Evolutionary conservation across 2,797 vertebrate genomes (phyloP), one percentile per base, ranked within the genome.

Genomic region (Gymnocypris eckloni): DNA sequence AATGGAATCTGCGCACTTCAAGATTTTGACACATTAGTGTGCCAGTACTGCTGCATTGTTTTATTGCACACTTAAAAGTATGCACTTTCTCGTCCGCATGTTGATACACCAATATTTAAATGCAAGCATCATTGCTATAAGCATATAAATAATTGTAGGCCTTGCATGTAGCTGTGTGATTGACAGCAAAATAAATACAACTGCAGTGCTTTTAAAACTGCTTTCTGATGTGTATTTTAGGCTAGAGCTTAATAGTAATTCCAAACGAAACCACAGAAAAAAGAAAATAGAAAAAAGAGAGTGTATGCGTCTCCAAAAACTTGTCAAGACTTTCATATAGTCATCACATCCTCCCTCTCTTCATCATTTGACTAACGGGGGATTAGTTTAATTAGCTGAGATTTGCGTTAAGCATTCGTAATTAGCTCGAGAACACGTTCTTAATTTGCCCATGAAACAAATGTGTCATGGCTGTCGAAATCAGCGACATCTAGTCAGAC

Each of bases 301-400:
- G 33, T 43, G 33, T 75, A 64, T 54, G 43, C 67, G 43, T 66
- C n/a, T 48, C 54, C 39, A 45, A 56, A 77, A 39, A 69, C 71
- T 82, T 82, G 64, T 33, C 18, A 33, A 67, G 56, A 45, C 56
- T 43, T 67, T 83, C 52, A 48, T 81, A 69, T 67, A 39, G 28
- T 81, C 43, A 87, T 70, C 41, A 81, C 76, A 33, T 86, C 67
- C 76, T 56, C 61, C 18, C 73, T 70, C 77, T 86, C 79, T 81
- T 79, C 81, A 71, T 71, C n/a, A 43, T 81, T 83, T 79, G 66
- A 76, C 86, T 88, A 86, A 86, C 54, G 15, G 73, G 72, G 87
- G 87, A 89, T 90, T 86, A 88, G 86, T 89, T 85, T 84, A 88
- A 89, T 90, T 88, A 89, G 86, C 81, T 82, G 80, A 87, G 79